These are phyloP conservation scores for Chelmon rostratus DNA, from an alignment of 2,797 vertebrate species.

Conservation along the genomic window DNA sequence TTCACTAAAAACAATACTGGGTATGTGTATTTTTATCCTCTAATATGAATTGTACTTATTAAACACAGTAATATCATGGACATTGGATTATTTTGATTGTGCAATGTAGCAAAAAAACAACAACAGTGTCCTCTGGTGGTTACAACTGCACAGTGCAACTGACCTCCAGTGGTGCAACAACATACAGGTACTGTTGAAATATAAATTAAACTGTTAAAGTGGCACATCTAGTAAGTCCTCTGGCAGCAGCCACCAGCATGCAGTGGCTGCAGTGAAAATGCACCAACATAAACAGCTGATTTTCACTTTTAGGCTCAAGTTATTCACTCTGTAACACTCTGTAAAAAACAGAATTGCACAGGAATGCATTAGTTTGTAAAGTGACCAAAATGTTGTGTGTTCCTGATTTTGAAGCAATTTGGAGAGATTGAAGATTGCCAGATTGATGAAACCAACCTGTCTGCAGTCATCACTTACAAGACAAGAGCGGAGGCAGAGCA, in stretches of 20 bases:
- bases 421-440: conserved; percentile 98
- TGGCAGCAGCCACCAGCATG: not conserved
- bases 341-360: too few relatives aligned
- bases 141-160: not conserved
- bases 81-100: not conserved
- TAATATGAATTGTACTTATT: not conserved
- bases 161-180: not conserved
- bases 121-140: conserved; percentile 48
- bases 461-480: conserved; percentile 94
- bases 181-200: not conserved
- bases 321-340: not conserved
- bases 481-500: conserved; percentile 95
- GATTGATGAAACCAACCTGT: conserved; percentile 91
- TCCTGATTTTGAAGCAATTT: conserved; percentile 91
- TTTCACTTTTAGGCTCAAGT: not conserved
- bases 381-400: conserved; percentile 49
- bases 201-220: not conserved
- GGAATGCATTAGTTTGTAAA: not conserved
- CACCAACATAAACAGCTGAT: not conserved
- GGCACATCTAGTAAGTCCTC: not conserved
- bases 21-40: not conserved
- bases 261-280: not conserved
- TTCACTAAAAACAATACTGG: not conserved
- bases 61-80: not conserved
- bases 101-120: not conserved